Base-by-base conservation (phyloP, 2,113 vertebrate species). In the Eonycteris spelaea region DNA sequence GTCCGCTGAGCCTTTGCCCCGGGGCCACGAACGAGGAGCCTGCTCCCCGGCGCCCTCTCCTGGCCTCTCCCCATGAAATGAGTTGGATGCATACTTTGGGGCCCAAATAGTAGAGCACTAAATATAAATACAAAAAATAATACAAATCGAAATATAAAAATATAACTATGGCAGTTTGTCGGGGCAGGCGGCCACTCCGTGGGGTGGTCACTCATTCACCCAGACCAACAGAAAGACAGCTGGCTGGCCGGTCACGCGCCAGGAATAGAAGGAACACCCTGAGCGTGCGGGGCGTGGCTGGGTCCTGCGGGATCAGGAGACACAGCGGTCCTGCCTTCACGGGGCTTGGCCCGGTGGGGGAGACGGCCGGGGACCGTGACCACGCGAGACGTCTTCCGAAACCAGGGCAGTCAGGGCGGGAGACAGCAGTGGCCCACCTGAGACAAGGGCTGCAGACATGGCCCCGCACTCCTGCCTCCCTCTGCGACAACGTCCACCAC, bases 31-130 rank as follows among this genome's bases (percentile, higher is more conserved):
- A 2, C 1, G 13, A 1, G 51, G 51, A 28, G 28, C 30, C 55
- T 16, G 61, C 59, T 8, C 65, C 73, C 78, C 79, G 5, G 35
- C 67, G 21, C 95, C 96, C 97, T 94, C 97, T 95, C 21, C 96
- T 48, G 94, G 78, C 14, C 51, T 28, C 74, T 26, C 22, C 1
- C 2, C 19, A 35, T 24, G 2, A 19, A 33, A 57, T 21, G 1
- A 7, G 63, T 7, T 7, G 19, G 33, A 7, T 2, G 16, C 8
- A 7, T 10, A 15, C 15, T 40, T 21, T 10, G 15, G 1, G 15
- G 43, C 15, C 43, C 45, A 1, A 73, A 35, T 2, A 3, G 38
- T 0, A 6, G 33, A n/a, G 30, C 14, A 51, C 9, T 48, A 48
- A 48, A 48, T 48, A 12, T 11, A 45, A 45, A 12, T 45, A 48